phyloP scores from a whole-genome alignment of 2,888 invertebrate species.

The Chrysodeixis includens region DNA sequence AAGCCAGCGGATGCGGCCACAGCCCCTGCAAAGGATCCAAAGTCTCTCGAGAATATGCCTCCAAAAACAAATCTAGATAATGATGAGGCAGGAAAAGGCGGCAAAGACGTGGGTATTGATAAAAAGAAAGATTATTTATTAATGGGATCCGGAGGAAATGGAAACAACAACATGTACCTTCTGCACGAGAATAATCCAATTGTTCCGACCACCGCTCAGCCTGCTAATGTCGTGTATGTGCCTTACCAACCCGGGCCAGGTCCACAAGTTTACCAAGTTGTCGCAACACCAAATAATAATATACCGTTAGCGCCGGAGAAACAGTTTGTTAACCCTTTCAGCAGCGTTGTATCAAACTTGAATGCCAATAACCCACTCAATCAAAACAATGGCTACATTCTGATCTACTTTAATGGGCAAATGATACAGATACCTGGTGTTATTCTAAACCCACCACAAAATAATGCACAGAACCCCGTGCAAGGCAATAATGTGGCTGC shows the following conservation, averaged over 20 bases:
- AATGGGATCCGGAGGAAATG: conserved; percentile 37
- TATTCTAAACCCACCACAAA: conserved; percentile 39
- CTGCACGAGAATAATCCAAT: conserved; percentile 47
- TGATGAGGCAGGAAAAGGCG: conserved; percentile 12
- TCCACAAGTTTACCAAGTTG: conserved; percentile 35
- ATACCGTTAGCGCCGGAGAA: conserved; percentile 26
- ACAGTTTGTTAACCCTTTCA: conserved; percentile 20
- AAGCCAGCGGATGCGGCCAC: not conserved
- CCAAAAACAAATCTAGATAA: conserved; percentile 37
- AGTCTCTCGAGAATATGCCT: not conserved
- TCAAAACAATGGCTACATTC: conserved; percentile 34
- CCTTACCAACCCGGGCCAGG: conserved; percentile 43
- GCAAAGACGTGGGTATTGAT: conserved; percentile 11
- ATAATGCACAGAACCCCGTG: conserved; percentile 26
- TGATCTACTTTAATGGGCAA: conserved; percentile 51
- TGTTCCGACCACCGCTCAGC: conserved; percentile 21
- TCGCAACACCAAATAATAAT: conserved; percentile 21
- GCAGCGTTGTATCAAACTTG: conserved; percentile 12
- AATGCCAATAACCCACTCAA: conserved; percentile 5
- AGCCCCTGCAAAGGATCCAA: not conserved
- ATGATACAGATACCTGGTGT: conserved; percentile 45
- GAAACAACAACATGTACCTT: conserved; percentile 41
- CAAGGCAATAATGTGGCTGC: conserved; percentile 13
- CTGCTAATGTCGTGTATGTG: conserved; percentile 33
- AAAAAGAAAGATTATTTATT: conserved; percentile 49